Conservation (phyloP, 2,113 vertebrate genomes). For the Xiphias gladius region DNA sequence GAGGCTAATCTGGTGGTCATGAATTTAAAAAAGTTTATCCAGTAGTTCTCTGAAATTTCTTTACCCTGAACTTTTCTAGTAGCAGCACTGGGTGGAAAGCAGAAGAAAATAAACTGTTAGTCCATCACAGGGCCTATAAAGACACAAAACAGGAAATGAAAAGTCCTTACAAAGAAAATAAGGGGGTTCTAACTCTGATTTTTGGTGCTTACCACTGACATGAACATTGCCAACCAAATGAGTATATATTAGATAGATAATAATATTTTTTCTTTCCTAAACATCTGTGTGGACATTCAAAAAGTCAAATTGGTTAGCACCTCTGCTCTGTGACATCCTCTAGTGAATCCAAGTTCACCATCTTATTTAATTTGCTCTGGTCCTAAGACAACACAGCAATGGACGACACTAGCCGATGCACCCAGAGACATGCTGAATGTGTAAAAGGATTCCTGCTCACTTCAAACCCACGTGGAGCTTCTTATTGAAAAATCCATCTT, state of each 20-base stretch:
- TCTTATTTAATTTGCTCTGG: not conserved
- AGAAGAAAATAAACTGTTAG: not conserved
- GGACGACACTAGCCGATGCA: not conserved
- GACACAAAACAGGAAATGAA: not conserved
- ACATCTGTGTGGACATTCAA: not conserved
- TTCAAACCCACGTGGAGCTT: constrained; percentile 11
- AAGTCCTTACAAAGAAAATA: not conserved
- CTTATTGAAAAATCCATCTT: not conserved
- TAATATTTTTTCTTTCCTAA: not conserved
- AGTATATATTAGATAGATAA: not conserved
- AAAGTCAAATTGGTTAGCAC: not conserved
- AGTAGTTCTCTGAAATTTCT: not conserved
- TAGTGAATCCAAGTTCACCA: not conserved
- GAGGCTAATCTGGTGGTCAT: constrained; percentile 15
- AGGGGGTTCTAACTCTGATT: not conserved
- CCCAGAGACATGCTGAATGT: not conserved
- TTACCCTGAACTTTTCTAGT: not conserved
- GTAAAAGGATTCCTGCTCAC: not conserved
- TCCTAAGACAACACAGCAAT: constrained; percentile 4
- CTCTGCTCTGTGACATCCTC: not conserved
- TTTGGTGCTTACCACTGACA: not conserved
- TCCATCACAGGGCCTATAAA: not conserved
- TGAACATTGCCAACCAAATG: not conserved
- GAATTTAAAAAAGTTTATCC: constrained; percentile 25
- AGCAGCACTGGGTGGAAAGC: not conserved